phyloP scores from a whole-genome alignment of 2,113 vertebrate species.

The Nothobranchius kuhntae region DNA sequence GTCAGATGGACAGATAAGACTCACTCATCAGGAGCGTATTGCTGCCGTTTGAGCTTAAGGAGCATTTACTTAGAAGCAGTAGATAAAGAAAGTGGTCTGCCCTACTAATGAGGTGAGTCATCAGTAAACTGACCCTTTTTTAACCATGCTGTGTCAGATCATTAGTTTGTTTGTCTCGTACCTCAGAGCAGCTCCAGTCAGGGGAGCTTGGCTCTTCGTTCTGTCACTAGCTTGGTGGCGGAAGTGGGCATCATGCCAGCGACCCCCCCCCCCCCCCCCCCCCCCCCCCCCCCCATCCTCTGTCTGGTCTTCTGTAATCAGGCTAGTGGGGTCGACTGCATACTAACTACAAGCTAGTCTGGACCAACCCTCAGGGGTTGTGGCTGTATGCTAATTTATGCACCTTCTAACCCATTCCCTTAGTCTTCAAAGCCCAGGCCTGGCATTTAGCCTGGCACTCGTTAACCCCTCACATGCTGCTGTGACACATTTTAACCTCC shows the following conservation, averaged over 20 bases:
- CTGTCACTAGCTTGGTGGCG: slow-evolving; percentile 61
- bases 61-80: slow-evolving; percentile 32
- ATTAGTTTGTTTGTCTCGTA: slow-evolving; percentile 23
- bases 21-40: slow-evolving; percentile 24
- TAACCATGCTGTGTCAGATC: slow-evolving; percentile 22
- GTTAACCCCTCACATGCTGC: slow-evolving; percentile 56
- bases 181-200: slow-evolving; percentile 30
- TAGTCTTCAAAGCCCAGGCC: slow-evolving; percentile 43
- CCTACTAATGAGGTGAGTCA: slow-evolving; percentile 28
- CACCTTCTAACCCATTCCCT: slow-evolving; percentile 37
- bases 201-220: slow-evolving; percentile 49
- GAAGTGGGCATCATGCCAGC: slow-evolving; percentile 65
- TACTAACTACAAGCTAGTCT: slow-evolving; percentile 70
- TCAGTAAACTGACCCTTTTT: slow-evolving; percentile 28
- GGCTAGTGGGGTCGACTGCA: slow-evolving; percentile 69
- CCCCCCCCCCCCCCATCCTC: slow-evolving; percentile 39
- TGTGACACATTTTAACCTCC: slow-evolving; percentile 17
- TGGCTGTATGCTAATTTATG: slow-evolving; percentile 76
- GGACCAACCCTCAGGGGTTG: slow-evolving; percentile 62
- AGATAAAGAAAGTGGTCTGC: slow-evolving; percentile 45
- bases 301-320: slow-evolving; percentile 67
- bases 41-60: slow-evolving; percentile 18
- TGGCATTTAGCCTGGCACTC: slow-evolving; percentile 61
- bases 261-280: slow-evolving; percentile 24
- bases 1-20: slow-evolving; percentile 36